These are phyloP conservation scores for Diaprepes abbreviatus DNA, from an alignment of 2,888 invertebrate species.

Conservation along the genomic window DNA sequence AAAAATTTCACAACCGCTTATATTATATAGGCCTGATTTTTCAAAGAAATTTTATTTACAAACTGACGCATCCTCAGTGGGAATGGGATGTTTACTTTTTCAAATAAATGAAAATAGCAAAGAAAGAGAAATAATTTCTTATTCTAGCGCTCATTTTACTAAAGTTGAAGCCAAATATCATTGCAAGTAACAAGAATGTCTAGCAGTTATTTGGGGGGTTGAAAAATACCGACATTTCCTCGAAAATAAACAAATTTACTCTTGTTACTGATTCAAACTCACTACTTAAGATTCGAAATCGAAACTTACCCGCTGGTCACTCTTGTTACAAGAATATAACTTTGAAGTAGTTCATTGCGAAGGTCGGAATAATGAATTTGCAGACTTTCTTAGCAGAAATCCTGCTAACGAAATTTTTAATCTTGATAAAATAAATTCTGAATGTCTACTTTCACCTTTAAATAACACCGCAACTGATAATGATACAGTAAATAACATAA, in stretches of 20 bases:
- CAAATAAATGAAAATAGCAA: background rate
- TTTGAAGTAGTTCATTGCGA: background rate
- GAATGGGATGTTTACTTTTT: slow-evolving; percentile 2
- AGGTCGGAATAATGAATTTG: background rate
- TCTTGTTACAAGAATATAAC: background rate
- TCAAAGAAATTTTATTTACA: background rate
- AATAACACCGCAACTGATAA: no score
- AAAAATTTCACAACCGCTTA: background rate
- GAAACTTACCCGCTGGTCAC: background rate
- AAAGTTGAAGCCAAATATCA: slow-evolving; percentile 4
- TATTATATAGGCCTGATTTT: background rate
- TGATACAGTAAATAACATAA: background rate
- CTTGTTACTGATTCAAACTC: background rate
- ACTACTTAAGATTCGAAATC: background rate
- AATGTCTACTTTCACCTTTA: no score
- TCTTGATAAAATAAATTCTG: no score
- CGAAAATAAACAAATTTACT: background rate
- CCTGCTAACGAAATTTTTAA: background rate
- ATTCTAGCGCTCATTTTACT: slow-evolving; percentile 4
- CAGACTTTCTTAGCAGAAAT: background rate
- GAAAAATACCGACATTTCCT: background rate
- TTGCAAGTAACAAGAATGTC: background rate
- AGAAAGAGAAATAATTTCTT: background rate
- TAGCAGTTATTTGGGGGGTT: background rate
- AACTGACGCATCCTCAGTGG: background rate